Evolutionary conservation across 1,140 invertebrate species (phyloP), one percentile per base, ranked within the genome.

Genomic region (Brachionus angularis): DNA sequence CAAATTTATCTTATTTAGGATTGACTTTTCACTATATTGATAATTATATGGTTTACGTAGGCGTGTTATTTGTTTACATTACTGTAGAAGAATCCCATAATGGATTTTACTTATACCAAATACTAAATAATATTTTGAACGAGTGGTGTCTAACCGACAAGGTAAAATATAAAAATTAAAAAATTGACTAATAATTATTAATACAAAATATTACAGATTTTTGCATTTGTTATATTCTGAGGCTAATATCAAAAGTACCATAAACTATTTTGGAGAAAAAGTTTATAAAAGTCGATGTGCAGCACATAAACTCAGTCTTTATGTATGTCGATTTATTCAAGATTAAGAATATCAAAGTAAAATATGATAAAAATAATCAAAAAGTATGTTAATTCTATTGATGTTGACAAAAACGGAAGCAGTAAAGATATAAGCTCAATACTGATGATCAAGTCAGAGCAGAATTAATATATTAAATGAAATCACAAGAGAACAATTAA

Each of bases 301-400:
- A 27, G 25, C 49, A 27, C 49, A 52, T 27, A 29, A 27, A 10
- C 29, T 52, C 10, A 52, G 29, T 29, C 16, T 53, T 5, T 53
- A 12, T 53, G 50, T 29, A 31, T 31, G 31, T n/a, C 31, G 50
- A 53, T 53, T 5, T 53, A 7, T 53, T 53, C 29, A 53, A 53
- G 31, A 53, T 53, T 31, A 53, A 53, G 31, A 29, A 25, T 53
- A 31, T 53, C 25, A 53, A 53, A 31, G 31, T 29, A 31, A 29
- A 53, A 53, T 31, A 31, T 31, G 5, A 31, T 53, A 53, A 53
- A 53, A 53, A 53, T 52, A 21, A 52, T 52, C 25, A 27, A 52
- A 52, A 27, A 29, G 49, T n/a, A n/a, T 52, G 29, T 52, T 8
- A 5, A 27, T 52, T 27, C 3, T n/a, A n/a, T 29, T 29, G 49